phyloP scores from a whole-genome alignment of 2,797 vertebrate genomes.

The Dendrocincla tyrannina region DNA sequence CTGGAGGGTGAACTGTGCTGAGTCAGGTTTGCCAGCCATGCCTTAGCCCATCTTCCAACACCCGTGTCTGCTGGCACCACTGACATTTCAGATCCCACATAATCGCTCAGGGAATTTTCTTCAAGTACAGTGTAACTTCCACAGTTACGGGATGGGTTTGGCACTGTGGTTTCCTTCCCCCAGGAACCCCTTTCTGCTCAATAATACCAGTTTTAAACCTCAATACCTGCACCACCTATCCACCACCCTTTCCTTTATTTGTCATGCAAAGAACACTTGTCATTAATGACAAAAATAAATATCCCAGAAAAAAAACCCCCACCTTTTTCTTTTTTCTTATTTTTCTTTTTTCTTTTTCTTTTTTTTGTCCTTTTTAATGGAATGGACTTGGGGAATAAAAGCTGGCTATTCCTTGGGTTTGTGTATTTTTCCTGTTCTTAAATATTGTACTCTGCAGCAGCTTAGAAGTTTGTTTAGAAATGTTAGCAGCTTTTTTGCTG shows the following conservation, averaged over 20 bases:
- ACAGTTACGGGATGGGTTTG: background rate
- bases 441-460: background rate
- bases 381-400: background rate
- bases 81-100: background rate
- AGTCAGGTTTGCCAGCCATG: background rate
- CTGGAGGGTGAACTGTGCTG: background rate
- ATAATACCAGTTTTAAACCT: background rate
- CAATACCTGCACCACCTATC: background rate
- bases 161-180: background rate
- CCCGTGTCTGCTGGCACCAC: background rate
- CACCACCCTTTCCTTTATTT: background rate
- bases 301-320: fast-evolving
- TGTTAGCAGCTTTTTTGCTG: background rate
- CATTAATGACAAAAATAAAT: background rate
- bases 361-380: background rate
- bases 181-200: background rate
- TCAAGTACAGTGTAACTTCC: background rate
- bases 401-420: background rate
- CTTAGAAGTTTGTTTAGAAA: slow-evolving; percentile 10
- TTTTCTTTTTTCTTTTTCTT: background rate
- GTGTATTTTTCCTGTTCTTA: background rate
- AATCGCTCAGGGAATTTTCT: background rate
- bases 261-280: background rate
- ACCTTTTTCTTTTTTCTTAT: fast-evolving
- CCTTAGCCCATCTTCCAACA: background rate